Percentiles rank a stretch among this genome's conserved stretches.
These are phyloP conservation scores for Melinaea menophilus DNA, from an alignment of 2,888 invertebrate genomes.

Conservation along the genomic window DNA sequence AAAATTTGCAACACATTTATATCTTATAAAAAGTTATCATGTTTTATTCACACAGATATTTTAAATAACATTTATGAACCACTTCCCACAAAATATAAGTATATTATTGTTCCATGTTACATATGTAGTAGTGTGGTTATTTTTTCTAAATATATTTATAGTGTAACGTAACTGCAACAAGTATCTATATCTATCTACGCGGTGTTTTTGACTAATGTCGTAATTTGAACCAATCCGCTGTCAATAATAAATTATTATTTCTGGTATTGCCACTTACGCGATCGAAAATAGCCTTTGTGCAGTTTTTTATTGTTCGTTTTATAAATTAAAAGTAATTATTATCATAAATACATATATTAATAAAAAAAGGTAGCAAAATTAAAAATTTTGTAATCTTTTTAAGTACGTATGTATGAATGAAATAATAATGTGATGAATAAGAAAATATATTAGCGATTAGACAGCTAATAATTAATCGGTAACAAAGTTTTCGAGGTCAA, in stretches of 20 bases:
- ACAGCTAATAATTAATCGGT: not conserved
- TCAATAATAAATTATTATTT: not conserved
- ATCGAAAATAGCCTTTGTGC: not conserved
- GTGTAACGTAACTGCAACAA: not conserved
- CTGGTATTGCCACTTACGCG: not conserved
- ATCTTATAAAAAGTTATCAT: too few species aligned
- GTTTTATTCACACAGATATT: too few species aligned
- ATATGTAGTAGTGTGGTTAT: too few species aligned
- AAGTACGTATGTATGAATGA: too few species aligned
- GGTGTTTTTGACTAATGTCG: not conserved
- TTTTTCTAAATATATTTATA: not conserved
- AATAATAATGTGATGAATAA: not conserved
- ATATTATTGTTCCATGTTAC: too few species aligned
- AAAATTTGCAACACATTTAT: not conserved
- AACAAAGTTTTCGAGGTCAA: conserved; percentile 1
- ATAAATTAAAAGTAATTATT: too few species aligned
- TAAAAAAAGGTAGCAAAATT: too few species aligned
- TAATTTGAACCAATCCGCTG: not conserved
- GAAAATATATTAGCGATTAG: not conserved
- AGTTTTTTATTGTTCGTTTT: not conserved
- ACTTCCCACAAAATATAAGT: too few species aligned
- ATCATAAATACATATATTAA: too few species aligned
- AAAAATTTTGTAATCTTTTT: too few species aligned
- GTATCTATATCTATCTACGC: not conserved
- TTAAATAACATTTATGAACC: too few species aligned